phyloP scores from a whole-genome alignment of 2,797 vertebrate genomes.

The Myotis myotis region DNA sequence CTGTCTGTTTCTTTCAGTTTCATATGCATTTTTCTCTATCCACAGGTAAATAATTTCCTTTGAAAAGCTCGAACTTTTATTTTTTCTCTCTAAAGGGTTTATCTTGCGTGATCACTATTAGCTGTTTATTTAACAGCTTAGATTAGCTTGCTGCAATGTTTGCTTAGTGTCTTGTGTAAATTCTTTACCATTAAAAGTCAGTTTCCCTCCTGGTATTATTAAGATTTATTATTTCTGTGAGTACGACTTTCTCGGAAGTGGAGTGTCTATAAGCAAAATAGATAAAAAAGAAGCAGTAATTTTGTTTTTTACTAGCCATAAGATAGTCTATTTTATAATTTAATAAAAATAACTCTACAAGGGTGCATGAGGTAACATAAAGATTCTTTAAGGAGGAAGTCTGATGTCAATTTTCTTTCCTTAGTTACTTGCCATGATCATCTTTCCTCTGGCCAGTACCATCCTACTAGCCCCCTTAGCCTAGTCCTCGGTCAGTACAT shows the following conservation, averaged over 20 bases:
- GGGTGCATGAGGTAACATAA: background rate
- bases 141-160: constrained; percentile 65
- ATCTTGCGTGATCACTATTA: constrained; percentile 60
- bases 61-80: constrained; percentile 43
- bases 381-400: constrained; percentile 24
- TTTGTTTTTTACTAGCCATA: constrained; percentile 47
- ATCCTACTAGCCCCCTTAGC: background rate
- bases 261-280: constrained; percentile 16
- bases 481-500: background rate
- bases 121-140: constrained; percentile 70
- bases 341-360: constrained; percentile 47
- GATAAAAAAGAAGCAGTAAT: constrained; percentile 14
- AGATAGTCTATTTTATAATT: constrained; percentile 26
- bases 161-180: constrained; percentile 68
- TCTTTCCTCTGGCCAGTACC: background rate
- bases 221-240: constrained; percentile 67
- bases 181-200: constrained; percentile 54
- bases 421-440: background rate
- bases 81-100: constrained; percentile 53
- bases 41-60: constrained; percentile 55
- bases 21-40: constrained; percentile 26
- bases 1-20: constrained; percentile 54
- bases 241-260: constrained; percentile 16
- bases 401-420: background rate
- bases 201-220: constrained; percentile 59